phyloP scores from a whole-genome alignment of 2,797 vertebrate species.

The Brachymystax lenok region DNA sequence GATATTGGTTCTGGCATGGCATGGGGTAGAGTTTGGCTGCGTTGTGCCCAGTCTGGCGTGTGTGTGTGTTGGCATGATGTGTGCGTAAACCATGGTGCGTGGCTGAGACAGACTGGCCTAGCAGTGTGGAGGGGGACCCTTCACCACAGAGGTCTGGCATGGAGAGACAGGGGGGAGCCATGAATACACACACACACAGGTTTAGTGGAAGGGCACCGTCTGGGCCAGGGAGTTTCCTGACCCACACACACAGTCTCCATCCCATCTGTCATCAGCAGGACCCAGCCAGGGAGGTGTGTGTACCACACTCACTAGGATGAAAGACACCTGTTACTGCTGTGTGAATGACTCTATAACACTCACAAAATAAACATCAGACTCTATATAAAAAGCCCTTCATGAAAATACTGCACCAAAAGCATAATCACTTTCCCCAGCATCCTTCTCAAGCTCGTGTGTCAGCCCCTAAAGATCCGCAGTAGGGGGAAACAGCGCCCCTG shows the following conservation, averaged over 20 bases:
- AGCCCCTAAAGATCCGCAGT: no score
- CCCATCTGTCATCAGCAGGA: constrained; percentile 38
- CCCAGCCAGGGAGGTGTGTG: constrained; percentile 24
- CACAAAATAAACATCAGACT: background rate
- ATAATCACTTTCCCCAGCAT: no score
- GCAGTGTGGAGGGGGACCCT: background rate
- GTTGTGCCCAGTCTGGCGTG: background rate
- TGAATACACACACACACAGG: constrained; percentile 13
- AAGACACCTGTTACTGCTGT: background rate
- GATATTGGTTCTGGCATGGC: background rate
- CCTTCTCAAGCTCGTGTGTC: no score
- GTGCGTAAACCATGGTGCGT: constrained; percentile 12
- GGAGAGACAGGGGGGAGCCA: constrained; percentile 16
- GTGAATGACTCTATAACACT: background rate
- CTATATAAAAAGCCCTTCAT: background rate
- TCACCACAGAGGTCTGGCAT: constrained; percentile 2
- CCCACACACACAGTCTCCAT: constrained; percentile 12
- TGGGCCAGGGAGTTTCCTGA: constrained; percentile 10
- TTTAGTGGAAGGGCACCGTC: background rate
- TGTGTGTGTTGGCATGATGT: constrained; percentile 4
- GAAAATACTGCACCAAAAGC: background rate
- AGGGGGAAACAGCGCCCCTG: no score
- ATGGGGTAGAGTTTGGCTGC: background rate
- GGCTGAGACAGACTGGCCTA: background rate
- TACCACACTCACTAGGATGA: background rate